Percentiles rank a stretch among this genome's conserved stretches.
Conservation (phyloP, 2,113 vertebrate species). For the Onychorhynchus coronatus region DNA sequence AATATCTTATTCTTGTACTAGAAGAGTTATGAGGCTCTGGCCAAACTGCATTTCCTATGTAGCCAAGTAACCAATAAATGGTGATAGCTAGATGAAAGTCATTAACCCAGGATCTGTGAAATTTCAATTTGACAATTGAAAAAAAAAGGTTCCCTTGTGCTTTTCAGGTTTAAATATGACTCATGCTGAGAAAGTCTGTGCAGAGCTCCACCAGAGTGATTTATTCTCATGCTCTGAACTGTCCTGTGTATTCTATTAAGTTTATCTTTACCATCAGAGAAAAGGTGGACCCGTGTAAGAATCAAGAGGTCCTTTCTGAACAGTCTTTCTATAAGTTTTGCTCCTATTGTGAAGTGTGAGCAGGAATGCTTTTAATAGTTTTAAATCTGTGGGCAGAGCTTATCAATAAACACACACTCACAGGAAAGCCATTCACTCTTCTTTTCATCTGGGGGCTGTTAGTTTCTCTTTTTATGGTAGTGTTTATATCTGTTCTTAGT, state of each 20-base stretch:
- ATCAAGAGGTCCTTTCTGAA: neutral
- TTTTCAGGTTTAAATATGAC: slow-evolving; percentile 11
- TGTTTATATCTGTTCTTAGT: slow-evolving; percentile 17
- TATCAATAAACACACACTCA: slow-evolving; percentile 44
- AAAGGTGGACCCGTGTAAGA: neutral
- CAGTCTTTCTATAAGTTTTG: neutral
- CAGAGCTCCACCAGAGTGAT: neutral
- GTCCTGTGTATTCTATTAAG: neutral
- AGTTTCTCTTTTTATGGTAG: slow-evolving; percentile 51
- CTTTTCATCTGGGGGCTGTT: neutral
- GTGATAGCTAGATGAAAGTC: slow-evolving; percentile 12
- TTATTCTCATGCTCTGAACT: slow-evolving; percentile 9
- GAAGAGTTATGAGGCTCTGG: neutral
- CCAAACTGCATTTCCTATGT: neutral
- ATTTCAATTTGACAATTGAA: neutral
- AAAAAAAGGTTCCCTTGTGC: neutral
- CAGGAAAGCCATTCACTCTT: neutral
- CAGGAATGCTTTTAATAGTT: slow-evolving; percentile 21
- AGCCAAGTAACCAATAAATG: neutral
- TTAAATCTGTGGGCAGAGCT: neutral
- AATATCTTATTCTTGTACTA: neutral
- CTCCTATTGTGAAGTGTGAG: neutral
- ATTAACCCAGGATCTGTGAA: neutral
- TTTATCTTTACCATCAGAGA: neutral
- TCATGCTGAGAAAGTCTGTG: neutral